phyloP scores from a whole-genome alignment of 1,140 invertebrate species.

The Drosophila prosaltans region DNA sequence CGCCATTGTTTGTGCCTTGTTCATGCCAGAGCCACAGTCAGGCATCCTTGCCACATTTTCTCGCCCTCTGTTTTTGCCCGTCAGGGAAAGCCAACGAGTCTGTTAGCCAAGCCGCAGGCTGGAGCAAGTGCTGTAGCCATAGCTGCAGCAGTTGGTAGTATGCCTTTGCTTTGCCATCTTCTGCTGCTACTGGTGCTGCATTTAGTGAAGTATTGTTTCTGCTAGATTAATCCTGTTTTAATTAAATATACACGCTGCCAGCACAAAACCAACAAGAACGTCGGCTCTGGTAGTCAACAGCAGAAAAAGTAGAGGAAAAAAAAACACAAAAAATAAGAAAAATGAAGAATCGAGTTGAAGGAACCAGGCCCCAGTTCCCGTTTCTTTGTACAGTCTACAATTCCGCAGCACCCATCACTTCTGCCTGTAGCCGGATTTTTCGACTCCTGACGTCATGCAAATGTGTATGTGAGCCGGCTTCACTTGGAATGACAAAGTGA shows the following conservation, averaged over 20 bases:
- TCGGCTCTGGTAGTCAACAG: slow-evolving; percentile 29
- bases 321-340: slow-evolving; percentile 26
- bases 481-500: slow-evolving; percentile 72
- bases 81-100: slow-evolving; percentile 64
- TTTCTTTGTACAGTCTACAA: neutral
- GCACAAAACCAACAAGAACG: slow-evolving; percentile 75
- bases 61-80: slow-evolving; percentile 25
- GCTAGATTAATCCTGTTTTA: slow-evolving; percentile 82
- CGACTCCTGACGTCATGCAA: slow-evolving; percentile 73
- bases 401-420: neutral
- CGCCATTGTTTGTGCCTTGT: slow-evolving; percentile 68
- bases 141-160: slow-evolving; percentile 8
- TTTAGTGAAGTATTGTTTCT: slow-evolving; percentile 82
- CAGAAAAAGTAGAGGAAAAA: slow-evolving; percentile 16
- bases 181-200: slow-evolving; percentile 54
- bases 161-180: slow-evolving; percentile 20
- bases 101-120: slow-evolving; percentile 73
- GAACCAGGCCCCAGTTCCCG: slow-evolving; percentile 34
- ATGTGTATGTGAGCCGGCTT: slow-evolving; percentile 47
- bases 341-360: slow-evolving; percentile 43
- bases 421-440: slow-evolving; percentile 28
- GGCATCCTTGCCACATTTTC: slow-evolving; percentile 22
- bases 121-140: slow-evolving; percentile 32
- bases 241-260: slow-evolving; percentile 81
- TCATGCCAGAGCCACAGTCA: slow-evolving; percentile 56